Conservation (phyloP, 2,888 invertebrate species). For the Ornithoptera alexandrae region DNA sequence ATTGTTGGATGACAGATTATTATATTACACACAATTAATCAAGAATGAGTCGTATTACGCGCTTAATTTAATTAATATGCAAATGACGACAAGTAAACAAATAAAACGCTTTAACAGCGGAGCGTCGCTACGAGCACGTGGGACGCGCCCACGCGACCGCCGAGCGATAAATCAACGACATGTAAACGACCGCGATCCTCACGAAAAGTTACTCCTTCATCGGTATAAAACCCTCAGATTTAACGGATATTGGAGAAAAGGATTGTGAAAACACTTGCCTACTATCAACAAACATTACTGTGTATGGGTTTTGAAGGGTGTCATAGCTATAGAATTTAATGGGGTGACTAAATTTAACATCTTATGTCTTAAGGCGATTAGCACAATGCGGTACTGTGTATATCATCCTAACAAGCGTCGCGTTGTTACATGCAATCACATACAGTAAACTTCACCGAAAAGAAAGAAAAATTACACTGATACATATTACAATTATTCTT, state of each 20-base stretch:
- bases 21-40: constrained; percentile 22
- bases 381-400: no score
- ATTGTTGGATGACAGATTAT: constrained; percentile 4
- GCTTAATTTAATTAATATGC: constrained; percentile 44
- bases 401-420: no score
- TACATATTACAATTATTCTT: no score
- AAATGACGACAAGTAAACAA: constrained; percentile 36
- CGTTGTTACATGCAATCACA: no score
- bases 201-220: constrained; percentile 26
- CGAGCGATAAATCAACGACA: constrained; percentile 36
- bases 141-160: constrained; percentile 40
- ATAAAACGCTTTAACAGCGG: constrained; percentile 28
- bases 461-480: no score
- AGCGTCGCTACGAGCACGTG: constrained; percentile 35
- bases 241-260: background rate
- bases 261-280: background rate
- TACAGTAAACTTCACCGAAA: no score
- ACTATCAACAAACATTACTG: no score
- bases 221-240: background rate
- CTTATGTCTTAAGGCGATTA: no score
- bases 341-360: no score
- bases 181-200: constrained; percentile 34
- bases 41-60: constrained; percentile 18
- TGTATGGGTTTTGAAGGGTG: no score
- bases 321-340: no score